Percentiles rank a stretch among this genome's conserved stretches.
Evolutionary conservation across 2,888 invertebrate genomes (phyloP).

Genomic region (Lepidochitona cinerea): DNA sequence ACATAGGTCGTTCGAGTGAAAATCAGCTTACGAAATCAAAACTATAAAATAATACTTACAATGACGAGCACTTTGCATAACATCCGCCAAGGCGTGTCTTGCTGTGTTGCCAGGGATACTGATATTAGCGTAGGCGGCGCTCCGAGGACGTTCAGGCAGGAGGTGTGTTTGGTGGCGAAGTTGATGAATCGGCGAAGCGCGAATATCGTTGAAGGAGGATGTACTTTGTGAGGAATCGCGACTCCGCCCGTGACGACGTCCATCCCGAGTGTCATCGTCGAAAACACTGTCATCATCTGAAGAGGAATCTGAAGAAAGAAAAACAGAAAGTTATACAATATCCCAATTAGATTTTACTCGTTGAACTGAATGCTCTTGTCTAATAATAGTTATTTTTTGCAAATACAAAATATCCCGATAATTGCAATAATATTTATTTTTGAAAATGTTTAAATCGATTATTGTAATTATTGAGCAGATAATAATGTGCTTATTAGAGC

Average conservation of each 20-base stretch:
- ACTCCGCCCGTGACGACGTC: conserved; percentile 51
- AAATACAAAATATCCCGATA: no score
- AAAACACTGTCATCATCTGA: conserved; percentile 67
- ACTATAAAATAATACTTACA: conserved; percentile 45
- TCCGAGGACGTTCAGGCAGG: conserved; percentile 48
- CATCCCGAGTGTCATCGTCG: conserved; percentile 61
- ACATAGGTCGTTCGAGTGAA: no score
- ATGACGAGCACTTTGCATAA: conserved; percentile 74
- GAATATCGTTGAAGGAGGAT: conserved; percentile 49
- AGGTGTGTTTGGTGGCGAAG: conserved; percentile 41
- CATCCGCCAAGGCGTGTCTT: conserved; percentile 78
- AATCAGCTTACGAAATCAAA: no score
- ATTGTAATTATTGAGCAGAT: no score
- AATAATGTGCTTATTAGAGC: no score
- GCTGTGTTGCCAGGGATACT: conserved; percentile 73
- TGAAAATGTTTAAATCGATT: no score
- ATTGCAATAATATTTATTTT: no score
- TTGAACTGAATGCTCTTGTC: neutral
- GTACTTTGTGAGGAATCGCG: conserved; percentile 61
- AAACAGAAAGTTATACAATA: no score
- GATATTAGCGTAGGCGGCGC: conserved; percentile 62
- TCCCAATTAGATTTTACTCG: neutral
- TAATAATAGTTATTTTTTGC: no score
- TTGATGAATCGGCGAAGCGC: conserved; percentile 34
- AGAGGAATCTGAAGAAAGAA: conserved; percentile 54